phyloP scores from a whole-genome alignment of 2,113 vertebrate genomes.

The Pristiophorus japonicus region DNA sequence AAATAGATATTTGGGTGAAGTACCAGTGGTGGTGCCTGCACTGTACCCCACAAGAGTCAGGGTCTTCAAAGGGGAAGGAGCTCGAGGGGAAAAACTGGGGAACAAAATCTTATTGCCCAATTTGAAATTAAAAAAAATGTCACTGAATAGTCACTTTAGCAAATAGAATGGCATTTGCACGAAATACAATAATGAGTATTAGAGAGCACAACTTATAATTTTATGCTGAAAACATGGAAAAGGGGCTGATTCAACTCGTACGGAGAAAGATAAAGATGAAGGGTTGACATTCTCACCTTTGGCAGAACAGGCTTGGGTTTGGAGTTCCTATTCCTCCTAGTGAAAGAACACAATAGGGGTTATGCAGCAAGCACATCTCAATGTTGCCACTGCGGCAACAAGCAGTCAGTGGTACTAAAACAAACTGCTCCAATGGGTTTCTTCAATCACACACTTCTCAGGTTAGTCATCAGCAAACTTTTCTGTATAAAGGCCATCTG shows the following conservation, averaged over 20 bases:
- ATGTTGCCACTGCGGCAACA: not conserved
- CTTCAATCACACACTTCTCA: not conserved
- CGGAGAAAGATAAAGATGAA: no score
- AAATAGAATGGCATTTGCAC: no score
- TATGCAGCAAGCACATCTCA: not conserved
- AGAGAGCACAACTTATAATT: not conserved
- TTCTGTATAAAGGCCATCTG: not conserved
- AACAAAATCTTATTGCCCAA: not conserved
- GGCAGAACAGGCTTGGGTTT: constrained; percentile 82
- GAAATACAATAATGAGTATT: not conserved
- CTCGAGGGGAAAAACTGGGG: not conserved
- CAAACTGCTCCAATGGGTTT: not conserved
- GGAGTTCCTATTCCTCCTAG: constrained; percentile 89
- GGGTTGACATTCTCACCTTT: constrained; percentile 65
- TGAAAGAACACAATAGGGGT: constrained; percentile 34
- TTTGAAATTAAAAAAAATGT: not conserved
- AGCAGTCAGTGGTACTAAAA: not conserved
- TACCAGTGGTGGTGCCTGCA: not conserved
- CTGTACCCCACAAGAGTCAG: not conserved
- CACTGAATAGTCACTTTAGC: not conserved
- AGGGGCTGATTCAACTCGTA: not conserved
- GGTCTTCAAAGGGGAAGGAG: no score
- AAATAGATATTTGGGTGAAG: not conserved
- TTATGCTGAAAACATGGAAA: not conserved
- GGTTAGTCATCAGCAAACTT: not conserved